phyloP scores from a whole-genome alignment of 2,113 vertebrate species.

The Mesocricetus auratus region DNA sequence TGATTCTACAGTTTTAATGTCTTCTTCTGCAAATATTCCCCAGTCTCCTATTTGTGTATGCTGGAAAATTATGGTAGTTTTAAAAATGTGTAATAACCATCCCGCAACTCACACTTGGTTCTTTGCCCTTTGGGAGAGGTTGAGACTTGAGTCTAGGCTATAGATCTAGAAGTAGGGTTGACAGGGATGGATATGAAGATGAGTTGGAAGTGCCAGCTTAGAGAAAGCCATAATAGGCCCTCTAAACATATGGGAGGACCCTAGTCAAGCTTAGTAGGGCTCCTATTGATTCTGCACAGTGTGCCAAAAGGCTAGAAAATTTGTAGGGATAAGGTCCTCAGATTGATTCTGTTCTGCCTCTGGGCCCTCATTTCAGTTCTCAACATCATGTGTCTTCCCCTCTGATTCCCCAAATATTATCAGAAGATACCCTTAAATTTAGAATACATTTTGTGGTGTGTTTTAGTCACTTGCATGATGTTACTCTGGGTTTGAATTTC shows the following conservation, averaged over 20 bases:
- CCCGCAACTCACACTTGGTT: background rate
- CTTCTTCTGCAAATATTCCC: background rate
- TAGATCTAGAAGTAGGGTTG: background rate
- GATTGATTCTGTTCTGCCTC: background rate
- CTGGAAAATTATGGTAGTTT: background rate
- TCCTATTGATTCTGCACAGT: background rate
- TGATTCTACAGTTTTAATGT: background rate
- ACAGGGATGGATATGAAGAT: background rate
- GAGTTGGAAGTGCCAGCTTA: background rate
- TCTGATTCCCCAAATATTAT: background rate
- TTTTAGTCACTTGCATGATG: background rate
- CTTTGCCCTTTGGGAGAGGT: background rate
- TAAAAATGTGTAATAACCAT: background rate
- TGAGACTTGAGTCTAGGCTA: conserved; percentile 7
- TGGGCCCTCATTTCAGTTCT: background rate
- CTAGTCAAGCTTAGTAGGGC: background rate
- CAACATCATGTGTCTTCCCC: background rate
- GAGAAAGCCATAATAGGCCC: background rate
- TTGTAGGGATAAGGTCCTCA: background rate
- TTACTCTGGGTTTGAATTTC: background rate
- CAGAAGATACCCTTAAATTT: background rate
- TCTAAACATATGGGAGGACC: background rate
- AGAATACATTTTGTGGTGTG: background rate
- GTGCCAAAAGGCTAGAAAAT: background rate
- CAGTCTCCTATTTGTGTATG: background rate